phyloP scores from a whole-genome alignment of 2,797 vertebrate genomes.

The Poecilia picta region DNA sequence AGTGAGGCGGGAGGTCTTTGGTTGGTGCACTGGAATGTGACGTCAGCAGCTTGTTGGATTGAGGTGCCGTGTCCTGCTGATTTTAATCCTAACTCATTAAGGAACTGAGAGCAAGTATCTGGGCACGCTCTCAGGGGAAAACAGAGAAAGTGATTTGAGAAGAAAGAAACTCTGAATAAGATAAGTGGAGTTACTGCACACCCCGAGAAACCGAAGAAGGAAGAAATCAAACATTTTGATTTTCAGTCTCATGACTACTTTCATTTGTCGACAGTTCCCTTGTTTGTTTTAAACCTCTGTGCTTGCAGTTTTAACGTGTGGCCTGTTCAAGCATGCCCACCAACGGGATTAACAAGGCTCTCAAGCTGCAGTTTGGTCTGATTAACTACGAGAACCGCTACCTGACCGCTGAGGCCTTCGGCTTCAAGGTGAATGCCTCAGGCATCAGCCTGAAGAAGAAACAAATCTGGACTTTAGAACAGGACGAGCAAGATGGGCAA shows the following conservation, averaged over 20 bases:
- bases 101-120: slow-evolving; percentile 76
- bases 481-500: slow-evolving; percentile 86
- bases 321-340: slow-evolving; percentile 85
- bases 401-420: slow-evolving; percentile 93
- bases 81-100: slow-evolving; percentile 84
- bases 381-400: slow-evolving; percentile 93
- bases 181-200: slow-evolving; percentile 59
- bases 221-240: slow-evolving; percentile 38
- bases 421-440: slow-evolving; percentile 96
- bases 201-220: slow-evolving; percentile 30
- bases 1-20: slow-evolving; percentile 55
- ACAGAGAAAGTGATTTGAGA: slow-evolving; percentile 65
- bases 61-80: slow-evolving; percentile 80
- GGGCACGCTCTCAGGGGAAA: slow-evolving; percentile 54
- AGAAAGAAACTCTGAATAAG: slow-evolving; percentile 48
- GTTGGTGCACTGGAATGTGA: slow-evolving; percentile 72
- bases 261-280: slow-evolving; percentile 44
- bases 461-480: slow-evolving; percentile 95
- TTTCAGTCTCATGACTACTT: slow-evolving; percentile 52
- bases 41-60: slow-evolving; percentile 81
- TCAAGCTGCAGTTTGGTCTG: slow-evolving; percentile 95
- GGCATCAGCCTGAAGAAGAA: slow-evolving; percentile 93
- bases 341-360: slow-evolving; percentile 90
- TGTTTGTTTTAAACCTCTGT: slow-evolving; percentile 41
- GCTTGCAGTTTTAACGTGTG: slow-evolving; percentile 27